Evolutionary conservation across 2,888 invertebrate species (phyloP).

Genomic region (Agonopterix alstromeriana): DNA sequence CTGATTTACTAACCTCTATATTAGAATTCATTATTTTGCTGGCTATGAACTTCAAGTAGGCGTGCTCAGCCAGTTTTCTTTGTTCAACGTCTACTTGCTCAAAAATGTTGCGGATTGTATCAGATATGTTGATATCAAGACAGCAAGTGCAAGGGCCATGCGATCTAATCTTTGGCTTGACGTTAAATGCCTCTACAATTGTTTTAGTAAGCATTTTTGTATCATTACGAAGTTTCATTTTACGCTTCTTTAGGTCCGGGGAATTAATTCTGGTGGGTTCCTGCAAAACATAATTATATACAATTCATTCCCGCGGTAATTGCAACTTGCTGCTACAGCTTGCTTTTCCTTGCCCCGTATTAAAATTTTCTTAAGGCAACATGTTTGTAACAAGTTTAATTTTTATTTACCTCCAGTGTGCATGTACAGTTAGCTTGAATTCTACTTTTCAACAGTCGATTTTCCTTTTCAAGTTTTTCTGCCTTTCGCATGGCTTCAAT

Average conservation of each 20-base stretch:
- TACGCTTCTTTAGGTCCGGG: conserved; percentile 32
- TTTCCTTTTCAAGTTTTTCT: conserved; percentile 59
- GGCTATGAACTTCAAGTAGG: conserved; percentile 59
- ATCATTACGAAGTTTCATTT: conserved; percentile 24
- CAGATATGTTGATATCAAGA: conserved; percentile 53
- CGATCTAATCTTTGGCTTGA: conserved; percentile 40
- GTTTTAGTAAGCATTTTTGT: conserved; percentile 51
- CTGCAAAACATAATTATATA: conserved; percentile 20
- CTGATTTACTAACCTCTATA: conserved; percentile 40
- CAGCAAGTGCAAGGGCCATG: conserved; percentile 62
- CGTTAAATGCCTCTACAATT: conserved; percentile 51
- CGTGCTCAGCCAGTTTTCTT: conserved; percentile 50
- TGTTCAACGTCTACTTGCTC: conserved; percentile 63
- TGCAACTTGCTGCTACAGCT: too few species aligned
- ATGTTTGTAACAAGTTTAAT: too few species aligned
- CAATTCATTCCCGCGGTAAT: neutral
- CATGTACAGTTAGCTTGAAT: conserved; percentile 17
- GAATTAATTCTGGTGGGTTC: conserved; percentile 37
- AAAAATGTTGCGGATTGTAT: conserved; percentile 62
- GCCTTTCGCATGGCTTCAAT: conserved; percentile 63
- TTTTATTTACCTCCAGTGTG: conserved; percentile 35
- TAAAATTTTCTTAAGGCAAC: too few species aligned
- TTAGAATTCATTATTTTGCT: conserved; percentile 48
- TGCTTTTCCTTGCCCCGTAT: too few species aligned
- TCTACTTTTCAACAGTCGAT: conserved; percentile 38